Evolutionary conservation across 1,140 invertebrate genomes (phyloP).

Genomic region (Eupristina koningsbergeri): DNA sequence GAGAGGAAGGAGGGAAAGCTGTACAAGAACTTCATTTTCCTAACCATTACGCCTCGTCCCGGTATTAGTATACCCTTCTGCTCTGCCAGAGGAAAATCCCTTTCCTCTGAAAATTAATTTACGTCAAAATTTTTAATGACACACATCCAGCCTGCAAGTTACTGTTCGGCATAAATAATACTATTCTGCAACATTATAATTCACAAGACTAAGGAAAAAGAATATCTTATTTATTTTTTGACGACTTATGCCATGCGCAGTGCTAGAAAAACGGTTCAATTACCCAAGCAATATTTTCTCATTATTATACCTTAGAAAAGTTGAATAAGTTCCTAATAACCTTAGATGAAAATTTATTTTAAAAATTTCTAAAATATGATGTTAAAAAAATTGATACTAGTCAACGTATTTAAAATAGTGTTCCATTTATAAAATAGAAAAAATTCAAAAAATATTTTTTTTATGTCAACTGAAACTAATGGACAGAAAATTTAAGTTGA

Average conservation of each 20-base stretch:
- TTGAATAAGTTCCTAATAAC: neutral
- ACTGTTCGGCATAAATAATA: slow-evolving; percentile 62
- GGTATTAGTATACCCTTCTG: slow-evolving; percentile 50
- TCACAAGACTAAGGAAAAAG: neutral
- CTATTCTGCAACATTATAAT: neutral
- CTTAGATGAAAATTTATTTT: neutral
- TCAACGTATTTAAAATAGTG: no score
- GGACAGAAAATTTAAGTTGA: no score
- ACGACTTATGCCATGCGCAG: neutral
- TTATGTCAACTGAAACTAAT: no score
- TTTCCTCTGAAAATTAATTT: slow-evolving; percentile 70
- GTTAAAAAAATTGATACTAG: no score
- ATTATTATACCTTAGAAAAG: neutral
- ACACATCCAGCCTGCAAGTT: slow-evolving; percentile 61
- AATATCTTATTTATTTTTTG: neutral
- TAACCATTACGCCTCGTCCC: slow-evolving; percentile 66
- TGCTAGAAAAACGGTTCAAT: neutral
- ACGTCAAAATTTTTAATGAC: slow-evolving; percentile 72
- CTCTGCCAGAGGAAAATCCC: slow-evolving; percentile 55
- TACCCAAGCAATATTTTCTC: neutral
- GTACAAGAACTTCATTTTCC: slow-evolving; percentile 72
- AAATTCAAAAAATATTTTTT: no score
- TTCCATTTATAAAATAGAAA: no score
- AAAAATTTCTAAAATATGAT: no score
- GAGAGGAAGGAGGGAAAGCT: slow-evolving; percentile 15